Conservation (phyloP, 2,113 vertebrate genomes). For the Amblyopsis rosae region DNA sequence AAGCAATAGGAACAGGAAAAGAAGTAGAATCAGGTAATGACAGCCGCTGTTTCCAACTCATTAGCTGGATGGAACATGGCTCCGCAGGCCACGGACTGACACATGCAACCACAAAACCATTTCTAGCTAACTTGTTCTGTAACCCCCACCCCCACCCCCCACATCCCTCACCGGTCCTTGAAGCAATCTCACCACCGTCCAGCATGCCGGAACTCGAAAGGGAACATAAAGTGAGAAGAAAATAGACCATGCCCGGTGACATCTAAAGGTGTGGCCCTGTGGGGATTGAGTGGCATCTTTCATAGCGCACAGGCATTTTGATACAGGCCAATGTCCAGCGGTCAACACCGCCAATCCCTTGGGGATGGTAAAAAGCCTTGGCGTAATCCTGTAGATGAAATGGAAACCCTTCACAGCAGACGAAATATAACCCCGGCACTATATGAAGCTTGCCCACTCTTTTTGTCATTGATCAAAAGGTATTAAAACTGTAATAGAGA, state of each 20-base stretch:
- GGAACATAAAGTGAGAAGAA: conserved; percentile 11
- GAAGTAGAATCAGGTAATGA: conserved; percentile 2
- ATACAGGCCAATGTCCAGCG: conserved; percentile 32
- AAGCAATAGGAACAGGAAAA: not conserved
- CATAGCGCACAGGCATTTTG: conserved; percentile 17
- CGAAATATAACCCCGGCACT: conserved; percentile 46
- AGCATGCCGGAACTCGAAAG: not conserved
- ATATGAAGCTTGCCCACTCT: conserved; percentile 32
- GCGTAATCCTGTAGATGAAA: conserved; percentile 58
- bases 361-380: conserved; percentile 41
- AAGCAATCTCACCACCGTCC: conserved; percentile 9
- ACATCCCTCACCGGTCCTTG: not conserved
- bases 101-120: conserved; percentile 6
- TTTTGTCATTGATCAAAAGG: conserved; percentile 59
- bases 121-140: not conserved
- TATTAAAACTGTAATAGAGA: conserved; percentile 60
- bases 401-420: conserved; percentile 46
- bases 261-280: conserved; percentile 21
- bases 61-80: not conserved
- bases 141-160: too few relatives aligned
- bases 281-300: conserved; percentile 27
- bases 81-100: not conserved
- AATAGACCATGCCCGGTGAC: conserved; percentile 1
- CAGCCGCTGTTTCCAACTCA: conserved; percentile 1
- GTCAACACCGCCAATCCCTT: conserved; percentile 28